A percentile compares a stretch with the other conserved stretches of the same genome.
These are phyloP conservation scores for Enteromius unitaeniatus DNA, from an alignment of 2,797 vertebrate genomes.

Conservation along the genomic window DNA sequence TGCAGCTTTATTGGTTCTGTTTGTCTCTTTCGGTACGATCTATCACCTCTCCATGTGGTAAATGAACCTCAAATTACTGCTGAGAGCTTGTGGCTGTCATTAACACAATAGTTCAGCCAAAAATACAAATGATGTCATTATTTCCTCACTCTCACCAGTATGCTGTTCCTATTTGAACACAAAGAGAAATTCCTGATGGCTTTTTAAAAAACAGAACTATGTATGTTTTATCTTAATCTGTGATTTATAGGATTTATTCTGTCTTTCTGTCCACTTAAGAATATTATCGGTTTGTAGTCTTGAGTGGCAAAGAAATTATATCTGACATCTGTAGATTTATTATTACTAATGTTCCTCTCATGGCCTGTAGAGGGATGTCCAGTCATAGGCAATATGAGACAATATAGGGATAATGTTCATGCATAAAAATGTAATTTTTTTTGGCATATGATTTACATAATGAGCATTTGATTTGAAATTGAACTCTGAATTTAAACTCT, in stretches of 20 bases:
- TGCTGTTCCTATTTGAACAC: not conserved
- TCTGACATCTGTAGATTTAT: not conserved
- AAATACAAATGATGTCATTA: not conserved
- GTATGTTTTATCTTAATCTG: not conserved
- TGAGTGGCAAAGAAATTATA: not conserved
- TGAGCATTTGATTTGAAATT: not conserved
- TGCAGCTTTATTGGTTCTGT: not conserved
- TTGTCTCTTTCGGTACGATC: not conserved
- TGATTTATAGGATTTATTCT: not conserved
- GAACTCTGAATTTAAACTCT: not conserved
- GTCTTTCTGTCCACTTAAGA: not conserved
- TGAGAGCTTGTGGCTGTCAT: not conserved
- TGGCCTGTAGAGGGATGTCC: constrained; percentile 40
- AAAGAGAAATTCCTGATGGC: not conserved
- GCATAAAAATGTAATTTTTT: not conserved
- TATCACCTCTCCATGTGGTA: not conserved
- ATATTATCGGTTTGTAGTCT: not conserved
- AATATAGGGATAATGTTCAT: not conserved
- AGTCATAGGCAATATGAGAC: not conserved
- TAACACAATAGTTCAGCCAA: not conserved
- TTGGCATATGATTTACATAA: not conserved
- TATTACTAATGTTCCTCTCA: constrained; percentile 3
- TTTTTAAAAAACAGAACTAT: not conserved
- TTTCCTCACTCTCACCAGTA: not conserved
- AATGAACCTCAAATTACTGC: not conserved